Percentiles rank a stretch among this genome's conserved stretches.
phyloP scores from a whole-genome alignment of 2,113 vertebrate genomes.

The Turdus rufiventris region DNA sequence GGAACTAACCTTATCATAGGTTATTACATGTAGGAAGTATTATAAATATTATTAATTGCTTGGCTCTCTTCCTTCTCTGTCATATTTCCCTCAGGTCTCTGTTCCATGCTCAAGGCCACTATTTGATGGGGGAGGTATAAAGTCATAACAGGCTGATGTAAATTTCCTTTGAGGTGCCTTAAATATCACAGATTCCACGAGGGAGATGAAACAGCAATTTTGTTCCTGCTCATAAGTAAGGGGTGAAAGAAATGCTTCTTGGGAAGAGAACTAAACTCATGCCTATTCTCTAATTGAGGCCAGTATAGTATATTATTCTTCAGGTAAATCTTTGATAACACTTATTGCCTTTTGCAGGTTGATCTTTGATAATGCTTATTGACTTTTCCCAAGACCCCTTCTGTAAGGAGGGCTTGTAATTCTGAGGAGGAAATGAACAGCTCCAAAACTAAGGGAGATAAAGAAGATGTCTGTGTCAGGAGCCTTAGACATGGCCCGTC shows the following conservation, averaged over 20 bases:
- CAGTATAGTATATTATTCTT: background rate
- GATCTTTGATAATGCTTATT: slow-evolving; percentile 14
- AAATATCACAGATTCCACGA: slow-evolving; percentile 36
- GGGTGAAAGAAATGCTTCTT: background rate
- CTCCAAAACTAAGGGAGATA: background rate
- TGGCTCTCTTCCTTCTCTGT: slow-evolving; percentile 54
- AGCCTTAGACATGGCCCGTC: background rate
- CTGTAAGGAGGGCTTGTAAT: background rate
- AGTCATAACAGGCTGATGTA: slow-evolving; percentile 59
- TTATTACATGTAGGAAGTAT: slow-evolving; percentile 38
- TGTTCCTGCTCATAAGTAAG: background rate
- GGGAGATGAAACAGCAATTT: slow-evolving; percentile 57
- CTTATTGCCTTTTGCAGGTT: background rate
- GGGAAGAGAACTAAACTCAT: background rate
- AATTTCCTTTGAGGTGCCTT: slow-evolving; percentile 61
- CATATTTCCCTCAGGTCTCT: slow-evolving; percentile 60
- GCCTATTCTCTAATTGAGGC: background rate
- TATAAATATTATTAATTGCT: slow-evolving; percentile 65
- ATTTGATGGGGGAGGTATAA: slow-evolving; percentile 54
- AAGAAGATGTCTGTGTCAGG: background rate
- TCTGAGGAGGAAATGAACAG: slow-evolving; percentile 26
- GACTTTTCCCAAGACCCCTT: background rate
- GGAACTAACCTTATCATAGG: slow-evolving; percentile 21
- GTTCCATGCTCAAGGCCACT: slow-evolving; percentile 50
- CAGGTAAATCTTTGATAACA: slow-evolving; percentile 11